These are phyloP conservation scores for Meriones unguiculatus DNA, from an alignment of 2,113 vertebrate species.

Conservation along the genomic window DNA sequence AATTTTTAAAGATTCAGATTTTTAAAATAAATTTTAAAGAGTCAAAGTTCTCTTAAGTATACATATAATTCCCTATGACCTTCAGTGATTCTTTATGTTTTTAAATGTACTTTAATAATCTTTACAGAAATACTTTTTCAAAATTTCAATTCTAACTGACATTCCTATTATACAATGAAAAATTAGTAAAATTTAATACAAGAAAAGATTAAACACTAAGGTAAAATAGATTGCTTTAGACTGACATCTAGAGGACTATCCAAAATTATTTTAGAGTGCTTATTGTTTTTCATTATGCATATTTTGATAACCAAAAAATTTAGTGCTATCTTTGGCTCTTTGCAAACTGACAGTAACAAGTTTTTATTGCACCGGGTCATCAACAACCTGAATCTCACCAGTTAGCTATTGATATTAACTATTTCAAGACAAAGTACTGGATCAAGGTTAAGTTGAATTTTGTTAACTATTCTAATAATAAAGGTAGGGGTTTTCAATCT, in stretches of 20 bases:
- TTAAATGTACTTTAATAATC: neutral
- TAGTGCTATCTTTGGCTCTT: neutral
- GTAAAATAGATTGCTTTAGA: constrained; percentile 7
- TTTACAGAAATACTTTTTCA: constrained; percentile 21
- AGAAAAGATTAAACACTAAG: neutral
- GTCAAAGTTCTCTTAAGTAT: neutral
- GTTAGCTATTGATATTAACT: neutral
- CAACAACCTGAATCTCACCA: constrained; percentile 33
- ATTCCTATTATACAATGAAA: neutral
- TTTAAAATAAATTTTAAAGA: neutral
- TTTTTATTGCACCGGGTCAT: neutral
- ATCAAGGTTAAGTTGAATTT: constrained; percentile 37
- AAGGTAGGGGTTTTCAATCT: neutral
- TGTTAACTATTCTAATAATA: constrained; percentile 14
- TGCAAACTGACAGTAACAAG: constrained; percentile 43
- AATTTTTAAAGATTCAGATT: neutral
- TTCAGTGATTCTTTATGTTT: neutral
- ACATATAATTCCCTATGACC: neutral
- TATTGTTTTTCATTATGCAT: constrained; percentile 11
- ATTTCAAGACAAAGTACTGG: constrained; percentile 59
- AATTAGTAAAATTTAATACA: constrained; percentile 39
- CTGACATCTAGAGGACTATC: neutral
- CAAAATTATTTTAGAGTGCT: neutral
- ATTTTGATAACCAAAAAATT: constrained; percentile 11
- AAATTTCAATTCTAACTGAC: constrained; percentile 42